Base-by-base conservation (phyloP, 2,113 vertebrate species). In the Odocoileus hemionus region DNA sequence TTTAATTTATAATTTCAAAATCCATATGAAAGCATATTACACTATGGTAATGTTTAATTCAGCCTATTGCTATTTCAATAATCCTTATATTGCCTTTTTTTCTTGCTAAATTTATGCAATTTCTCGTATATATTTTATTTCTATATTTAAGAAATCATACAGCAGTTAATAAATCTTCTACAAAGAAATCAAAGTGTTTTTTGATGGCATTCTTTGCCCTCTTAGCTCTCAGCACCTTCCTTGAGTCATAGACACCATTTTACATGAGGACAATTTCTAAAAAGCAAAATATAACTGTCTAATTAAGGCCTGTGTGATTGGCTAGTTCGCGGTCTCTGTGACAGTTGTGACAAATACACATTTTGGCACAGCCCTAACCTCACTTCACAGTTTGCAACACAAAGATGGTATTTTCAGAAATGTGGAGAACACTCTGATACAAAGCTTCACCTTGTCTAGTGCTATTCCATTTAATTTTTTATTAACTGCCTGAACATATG, bases 401-500 rank as follows among this genome's bases (percentile, higher is more conserved):
- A 98, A 98, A 98, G 98, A 98, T 99, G 98, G 98, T 99, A 99
- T 99, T 99, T 99, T 98, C 98, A 99, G 98, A 98, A 98, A 98
- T 98, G 98, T 98, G 98, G 98, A 97, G 98, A 98, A 98, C 98
- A 97, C 98, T 98, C 98, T 98, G 98, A 97, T 97, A 98, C 98
- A 98, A 97, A 98, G 96, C 97, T 98, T 99, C 99, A 99, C 98
- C 99, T 99, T 99, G 98, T 99, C 98, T 99, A 95, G 94, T 98
- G 99, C 99, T 99, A 99, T 99, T 99, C 98, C 99, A 98, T 99
- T 99, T 99, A 99, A 99, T 99, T 99, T 99, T 99, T 99, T 99
- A 99, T 99, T 99, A 99, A 99, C 99, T 99, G 99, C 99, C 99
- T 99, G 99, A 99, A 99, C 99, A 99, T 99, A 99, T 99, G 99